A percentile compares a stretch with the other conserved stretches of the same genome.
Evolutionary conservation across 1,140 invertebrate species (phyloP).

Genomic region (Trachymyrmex cornetzi): DNA sequence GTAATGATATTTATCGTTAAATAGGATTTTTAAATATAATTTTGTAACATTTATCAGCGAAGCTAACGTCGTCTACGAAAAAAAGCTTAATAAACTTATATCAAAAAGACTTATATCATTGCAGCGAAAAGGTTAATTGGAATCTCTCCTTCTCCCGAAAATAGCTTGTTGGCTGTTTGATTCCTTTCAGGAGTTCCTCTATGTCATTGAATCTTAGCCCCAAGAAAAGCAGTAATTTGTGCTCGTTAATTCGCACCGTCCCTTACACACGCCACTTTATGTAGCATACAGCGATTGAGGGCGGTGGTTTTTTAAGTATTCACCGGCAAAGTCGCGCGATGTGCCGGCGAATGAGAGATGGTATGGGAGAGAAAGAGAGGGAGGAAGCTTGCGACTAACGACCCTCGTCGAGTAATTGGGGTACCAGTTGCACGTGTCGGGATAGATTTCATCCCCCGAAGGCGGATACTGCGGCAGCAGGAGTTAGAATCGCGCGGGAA

Average conservation of each 20-base stretch:
- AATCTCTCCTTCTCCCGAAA: background rate
- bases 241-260: conserved; percentile 48
- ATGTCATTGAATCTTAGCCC: conserved; percentile 2
- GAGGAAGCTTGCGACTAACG: conserved; percentile 64
- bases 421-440: conserved; percentile 78
- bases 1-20: too few relatives aligned
- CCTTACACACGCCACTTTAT: conserved; percentile 48
- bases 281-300: conserved; percentile 10
- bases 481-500: conserved; percentile 35
- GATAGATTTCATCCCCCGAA: conserved; percentile 75
- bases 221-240: conserved; percentile 38
- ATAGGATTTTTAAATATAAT: too few relatives aligned
- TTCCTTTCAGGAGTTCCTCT: background rate
- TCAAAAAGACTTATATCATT: background rate
- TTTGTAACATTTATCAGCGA: too few relatives aligned
- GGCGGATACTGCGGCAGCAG: conserved; percentile 27
- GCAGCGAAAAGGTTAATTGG: background rate
- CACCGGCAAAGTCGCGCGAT: conserved; percentile 29
- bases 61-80: background rate
- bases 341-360: background rate
- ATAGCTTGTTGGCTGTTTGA: background rate
- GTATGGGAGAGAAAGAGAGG: background rate
- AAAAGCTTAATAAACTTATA: background rate
- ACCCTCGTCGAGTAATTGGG: conserved; percentile 75
- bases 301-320: conserved; percentile 64